Conservation (phyloP, 2,888 invertebrate species). For the Lydus trimaculatus region DNA sequence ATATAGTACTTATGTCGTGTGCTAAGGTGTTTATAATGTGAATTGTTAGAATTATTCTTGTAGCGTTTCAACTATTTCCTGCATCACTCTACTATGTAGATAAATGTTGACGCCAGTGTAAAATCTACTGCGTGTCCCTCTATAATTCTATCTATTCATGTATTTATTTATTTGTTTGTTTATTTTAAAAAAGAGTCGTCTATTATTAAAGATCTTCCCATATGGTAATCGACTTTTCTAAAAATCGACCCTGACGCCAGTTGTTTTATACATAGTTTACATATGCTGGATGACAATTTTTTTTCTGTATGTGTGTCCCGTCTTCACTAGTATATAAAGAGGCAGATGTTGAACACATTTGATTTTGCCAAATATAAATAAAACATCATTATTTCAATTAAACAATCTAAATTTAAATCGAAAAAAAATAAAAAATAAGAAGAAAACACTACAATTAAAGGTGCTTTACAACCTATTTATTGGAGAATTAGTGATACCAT, state of each 20-base stretch:
- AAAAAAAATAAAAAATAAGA: background rate
- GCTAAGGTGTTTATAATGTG: background rate
- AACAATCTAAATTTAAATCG: background rate
- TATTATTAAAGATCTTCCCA: background rate
- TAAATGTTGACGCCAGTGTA: too few relatives aligned
- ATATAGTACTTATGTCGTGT: background rate
- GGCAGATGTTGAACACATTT: constrained; percentile 6
- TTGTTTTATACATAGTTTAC: background rate
- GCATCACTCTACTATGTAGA: background rate
- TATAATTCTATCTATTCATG: too few relatives aligned
- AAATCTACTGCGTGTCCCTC: too few relatives aligned
- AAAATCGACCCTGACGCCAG: background rate
- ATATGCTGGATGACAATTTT: constrained; percentile 1
- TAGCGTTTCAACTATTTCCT: constrained; percentile 22
- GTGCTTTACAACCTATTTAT: too few relatives aligned
- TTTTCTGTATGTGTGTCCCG: background rate
- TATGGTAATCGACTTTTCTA: background rate
- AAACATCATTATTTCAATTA: background rate
- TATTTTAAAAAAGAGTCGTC: background rate
- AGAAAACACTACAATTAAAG: background rate
- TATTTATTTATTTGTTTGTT: too few relatives aligned
- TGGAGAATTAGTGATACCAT: too few relatives aligned
- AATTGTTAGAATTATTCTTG: constrained; percentile 17
- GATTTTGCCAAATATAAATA: constrained; percentile 5
- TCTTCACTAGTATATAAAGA: background rate